Conservation (phyloP, 92 coral and sea anemone genomes). For the Porites rus region DNA sequence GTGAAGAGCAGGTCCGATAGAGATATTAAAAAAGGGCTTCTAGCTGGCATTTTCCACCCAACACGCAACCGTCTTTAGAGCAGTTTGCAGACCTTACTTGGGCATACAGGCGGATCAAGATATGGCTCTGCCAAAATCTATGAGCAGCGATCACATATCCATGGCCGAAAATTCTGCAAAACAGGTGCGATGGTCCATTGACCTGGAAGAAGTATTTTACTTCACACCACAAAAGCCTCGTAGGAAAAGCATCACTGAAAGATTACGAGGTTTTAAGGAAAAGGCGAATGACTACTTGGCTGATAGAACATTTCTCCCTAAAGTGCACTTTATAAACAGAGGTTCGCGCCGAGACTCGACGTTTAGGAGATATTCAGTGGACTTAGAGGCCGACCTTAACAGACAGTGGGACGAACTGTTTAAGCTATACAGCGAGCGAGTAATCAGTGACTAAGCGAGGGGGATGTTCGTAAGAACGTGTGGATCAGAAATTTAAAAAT, state of each 20-base stretch:
- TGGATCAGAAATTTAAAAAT: neutral
- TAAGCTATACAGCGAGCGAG: constrained; percentile 43
- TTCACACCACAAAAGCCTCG: constrained; percentile 67
- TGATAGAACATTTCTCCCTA: constrained; percentile 49
- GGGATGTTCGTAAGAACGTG: neutral
- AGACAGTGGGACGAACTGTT: constrained; percentile 80
- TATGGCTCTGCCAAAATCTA: constrained; percentile 57
- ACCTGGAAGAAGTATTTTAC: constrained; percentile 71
- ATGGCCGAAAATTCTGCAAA: constrained; percentile 40
- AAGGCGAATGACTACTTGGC: constrained; percentile 65
- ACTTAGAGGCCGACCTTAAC: constrained; percentile 72
- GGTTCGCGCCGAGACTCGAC: constrained; percentile 31
- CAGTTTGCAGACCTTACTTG: neutral
- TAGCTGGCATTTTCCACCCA: neutral
- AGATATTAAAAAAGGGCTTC: constrained; percentile 1
- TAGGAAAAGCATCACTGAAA: constrained; percentile 61
- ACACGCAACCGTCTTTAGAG: constrained; percentile 17
- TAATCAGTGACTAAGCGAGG: neutral
- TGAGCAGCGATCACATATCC: constrained; percentile 57
- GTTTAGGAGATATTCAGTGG: constrained; percentile 35
- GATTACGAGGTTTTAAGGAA: constrained; percentile 59
- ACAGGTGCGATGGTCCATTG: constrained; percentile 77
- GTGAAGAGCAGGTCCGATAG: constrained; percentile 2
- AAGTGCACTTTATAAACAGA: constrained; percentile 24
- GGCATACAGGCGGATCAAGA: neutral